Base-by-base conservation (phyloP, 2,797 vertebrate genomes). In the Cottoperca gobio region DNA sequence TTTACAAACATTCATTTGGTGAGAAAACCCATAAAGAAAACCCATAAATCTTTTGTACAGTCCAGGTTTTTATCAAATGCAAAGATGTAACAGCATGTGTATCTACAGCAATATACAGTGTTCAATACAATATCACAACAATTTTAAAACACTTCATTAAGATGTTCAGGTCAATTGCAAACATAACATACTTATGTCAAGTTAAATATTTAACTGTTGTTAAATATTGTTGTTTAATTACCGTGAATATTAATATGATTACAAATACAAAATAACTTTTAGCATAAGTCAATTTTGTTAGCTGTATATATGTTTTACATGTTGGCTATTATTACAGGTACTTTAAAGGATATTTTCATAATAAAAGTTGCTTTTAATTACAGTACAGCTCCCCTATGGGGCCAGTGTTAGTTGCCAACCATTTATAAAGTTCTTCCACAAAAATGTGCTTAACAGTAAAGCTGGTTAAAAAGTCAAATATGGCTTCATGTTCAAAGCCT, bases 51-150 rank as follows among this genome's bases (percentile, higher is more conserved):
- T 49, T 23, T 68, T 73, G 45, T 77, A 49, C n/a, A 13, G 6
- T 57, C 28, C 14, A 78, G 33, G 5, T 68, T 72, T 75, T 87
- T 78, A 79, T 81, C 10, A 67, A 67, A 72, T 43, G 55, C 35
- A 81, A 53, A 59, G 6, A 48, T 57, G 19, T 61, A 73, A 35
- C 17, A 73, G 54, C 23, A 64, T 33, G 53, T 84, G 54, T 90
- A 89, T 90, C 11, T 81, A 91, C 77, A 93, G 58, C 21, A 35
- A 86, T 85, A 37, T 87, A 89, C 79, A 91, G 76, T 82, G 64
- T 62, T 73, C 31, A 84, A 42, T 23, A 59, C 26, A 73, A 69
- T 55, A 60, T 50, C 19, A 71, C 40, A 73, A 57, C 3, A 73
- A 35, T 31, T 37, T 50, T 24, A 53, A 62, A 76, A 72, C 12